These are phyloP conservation scores for Andrena bucephala DNA, from an alignment of 2,888 invertebrate genomes.

Conservation along the genomic window DNA sequence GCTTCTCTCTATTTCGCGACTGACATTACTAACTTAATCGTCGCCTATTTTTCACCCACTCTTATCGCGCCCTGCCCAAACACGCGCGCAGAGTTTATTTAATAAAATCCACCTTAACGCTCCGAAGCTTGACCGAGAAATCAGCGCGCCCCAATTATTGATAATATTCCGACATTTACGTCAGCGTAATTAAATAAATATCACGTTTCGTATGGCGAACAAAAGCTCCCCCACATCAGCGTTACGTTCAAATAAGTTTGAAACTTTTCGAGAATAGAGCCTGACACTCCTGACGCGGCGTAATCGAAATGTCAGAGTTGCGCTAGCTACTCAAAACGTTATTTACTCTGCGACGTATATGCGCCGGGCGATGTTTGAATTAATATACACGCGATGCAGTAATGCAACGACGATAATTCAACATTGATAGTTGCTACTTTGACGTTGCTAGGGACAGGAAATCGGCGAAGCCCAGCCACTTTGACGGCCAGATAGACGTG, in stretches of 20 bases:
- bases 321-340: neutral
- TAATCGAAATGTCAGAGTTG: conserved; percentile 15
- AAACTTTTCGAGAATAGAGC: neutral
- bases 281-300: conserved; percentile 1
- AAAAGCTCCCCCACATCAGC: neutral
- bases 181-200: neutral
- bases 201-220: neutral
- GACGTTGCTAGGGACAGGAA: conserved; percentile 31
- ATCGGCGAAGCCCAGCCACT: conserved; percentile 54
- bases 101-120: neutral
- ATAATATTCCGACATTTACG: neutral
- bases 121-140: neutral
- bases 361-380: neutral
- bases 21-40: conserved; percentile 76
- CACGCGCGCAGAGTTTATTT: conserved; percentile 12
- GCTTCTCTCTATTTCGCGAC: conserved; percentile 43
- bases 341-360: neutral
- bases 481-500: conserved; percentile 51
- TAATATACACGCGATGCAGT: neutral
- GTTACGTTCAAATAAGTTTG: conserved; percentile 12
- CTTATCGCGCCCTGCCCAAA: conserved; percentile 20
- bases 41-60: conserved; percentile 38
- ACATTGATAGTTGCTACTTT: conserved; percentile 13
- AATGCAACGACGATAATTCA: conserved; percentile 35
- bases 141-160: neutral